A percentile compares a stretch with the other conserved stretches of the same genome.
Conservation (phyloP, 2,113 vertebrate species). For the Aspiorhynchus laticeps region DNA sequence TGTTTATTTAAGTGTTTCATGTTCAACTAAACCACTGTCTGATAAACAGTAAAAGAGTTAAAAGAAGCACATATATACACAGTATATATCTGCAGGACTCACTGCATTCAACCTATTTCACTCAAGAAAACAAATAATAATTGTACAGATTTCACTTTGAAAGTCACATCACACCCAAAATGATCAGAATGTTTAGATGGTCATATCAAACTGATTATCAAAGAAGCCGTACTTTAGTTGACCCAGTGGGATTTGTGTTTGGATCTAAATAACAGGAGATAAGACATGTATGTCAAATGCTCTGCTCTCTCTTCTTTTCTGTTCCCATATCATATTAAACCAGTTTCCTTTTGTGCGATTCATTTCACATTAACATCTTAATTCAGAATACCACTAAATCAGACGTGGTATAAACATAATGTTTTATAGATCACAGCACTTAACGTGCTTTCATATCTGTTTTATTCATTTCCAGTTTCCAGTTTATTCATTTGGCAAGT, state of each 20-base stretch:
- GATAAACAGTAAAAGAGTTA: not conserved
- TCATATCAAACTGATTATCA: not conserved
- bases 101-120: not conserved
- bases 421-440: not conserved
- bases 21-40: conserved; percentile 7
- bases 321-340: not conserved
- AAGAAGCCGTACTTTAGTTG: not conserved
- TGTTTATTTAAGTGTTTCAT: conserved; percentile 4
- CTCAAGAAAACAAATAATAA: not conserved
- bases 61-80: not conserved
- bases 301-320: not conserved
- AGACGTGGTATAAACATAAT: not conserved
- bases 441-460: not conserved
- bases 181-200: conserved; percentile 6
- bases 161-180: not conserved
- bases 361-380: not conserved
- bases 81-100: not conserved
- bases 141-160: not conserved
- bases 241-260: not conserved
- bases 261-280: not conserved
- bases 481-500: conserved; percentile 34
- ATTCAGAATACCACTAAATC: not conserved
- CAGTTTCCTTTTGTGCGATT: not conserved
- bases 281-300: not conserved
- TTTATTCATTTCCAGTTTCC: not conserved